These are phyloP conservation scores for Perodicticus potto DNA, from an alignment of 2,797 vertebrate genomes.

Conservation along the genomic window DNA sequence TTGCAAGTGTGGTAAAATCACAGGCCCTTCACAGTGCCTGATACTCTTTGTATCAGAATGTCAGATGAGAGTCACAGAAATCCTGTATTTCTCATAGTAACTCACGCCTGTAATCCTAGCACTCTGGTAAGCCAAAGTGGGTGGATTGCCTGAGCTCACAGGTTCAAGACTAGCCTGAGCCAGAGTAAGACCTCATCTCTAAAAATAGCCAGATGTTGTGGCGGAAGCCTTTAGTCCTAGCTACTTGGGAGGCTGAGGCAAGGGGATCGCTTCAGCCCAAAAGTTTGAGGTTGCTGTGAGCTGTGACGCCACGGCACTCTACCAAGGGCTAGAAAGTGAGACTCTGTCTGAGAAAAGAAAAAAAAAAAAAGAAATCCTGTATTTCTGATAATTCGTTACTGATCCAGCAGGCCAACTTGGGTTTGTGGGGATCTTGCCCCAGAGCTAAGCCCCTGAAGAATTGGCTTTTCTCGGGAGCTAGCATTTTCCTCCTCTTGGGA, in stretches of 20 bases:
- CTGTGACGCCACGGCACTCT: no score
- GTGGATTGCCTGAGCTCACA: no score
- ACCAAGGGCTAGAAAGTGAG: neutral
- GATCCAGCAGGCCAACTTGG: neutral
- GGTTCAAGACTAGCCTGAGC: no score
- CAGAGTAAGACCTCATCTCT: no score
- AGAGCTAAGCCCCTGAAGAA: neutral
- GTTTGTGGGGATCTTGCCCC: neutral
- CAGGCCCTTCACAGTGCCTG: neutral
- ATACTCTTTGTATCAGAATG: neutral
- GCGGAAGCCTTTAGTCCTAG: no score
- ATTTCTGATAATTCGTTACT: neutral
- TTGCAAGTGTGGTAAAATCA: neutral
- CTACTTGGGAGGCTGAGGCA: no score
- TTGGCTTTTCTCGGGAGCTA: neutral
- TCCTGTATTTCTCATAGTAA: neutral
- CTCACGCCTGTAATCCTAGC: no score
- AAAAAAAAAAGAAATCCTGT: neutral
- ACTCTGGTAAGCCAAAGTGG: no score
- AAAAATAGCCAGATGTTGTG: no score
- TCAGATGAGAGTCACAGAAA: neutral
- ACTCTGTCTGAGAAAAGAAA: neutral
- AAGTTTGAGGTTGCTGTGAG: no score
- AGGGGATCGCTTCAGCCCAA: no score
- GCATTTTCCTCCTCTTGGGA: neutral